Percentiles rank a stretch among this genome's conserved stretches.
Conservation (phyloP, 1,140 invertebrate species). For the Stenopsyche tienmushanensis region DNA sequence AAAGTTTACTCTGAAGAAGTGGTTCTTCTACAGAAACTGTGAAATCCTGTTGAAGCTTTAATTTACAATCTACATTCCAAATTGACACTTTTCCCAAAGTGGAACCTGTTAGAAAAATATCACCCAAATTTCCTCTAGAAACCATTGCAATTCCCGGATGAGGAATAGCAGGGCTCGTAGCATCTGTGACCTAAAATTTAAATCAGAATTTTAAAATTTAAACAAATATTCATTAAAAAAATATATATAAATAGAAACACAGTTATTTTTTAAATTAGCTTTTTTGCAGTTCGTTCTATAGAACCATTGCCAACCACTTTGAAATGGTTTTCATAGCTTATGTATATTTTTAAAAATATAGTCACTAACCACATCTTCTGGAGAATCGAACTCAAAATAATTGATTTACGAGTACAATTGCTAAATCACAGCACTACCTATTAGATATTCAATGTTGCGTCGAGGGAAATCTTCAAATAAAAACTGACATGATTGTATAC, state of each 20-base stretch:
- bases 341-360: too few species aligned
- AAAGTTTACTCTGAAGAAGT: conserved; percentile 32
- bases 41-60: conserved; percentile 58
- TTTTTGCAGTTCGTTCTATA: too few species aligned
- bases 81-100: conserved; percentile 57
- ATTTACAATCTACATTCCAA: conserved; percentile 75
- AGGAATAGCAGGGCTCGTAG: conserved; percentile 76
- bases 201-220: not conserved
- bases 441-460: too few species aligned
- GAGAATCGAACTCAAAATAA: too few species aligned
- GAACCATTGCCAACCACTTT: too few species aligned
- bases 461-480: too few species aligned
- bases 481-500: too few species aligned
- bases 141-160: conserved; percentile 56
- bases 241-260: not conserved
- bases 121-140: conserved; percentile 62
- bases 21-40: conserved; percentile 30
- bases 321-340: too few species aligned
- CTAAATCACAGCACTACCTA: too few species aligned
- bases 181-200: conserved; percentile 68
- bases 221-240: not conserved
- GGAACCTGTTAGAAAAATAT: conserved; percentile 69
- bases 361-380: too few species aligned
- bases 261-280: not conserved
- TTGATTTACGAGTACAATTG: too few species aligned